Base-by-base conservation (phyloP, 2,113 vertebrate species). In the Emydocephalus ijimae region DNA sequence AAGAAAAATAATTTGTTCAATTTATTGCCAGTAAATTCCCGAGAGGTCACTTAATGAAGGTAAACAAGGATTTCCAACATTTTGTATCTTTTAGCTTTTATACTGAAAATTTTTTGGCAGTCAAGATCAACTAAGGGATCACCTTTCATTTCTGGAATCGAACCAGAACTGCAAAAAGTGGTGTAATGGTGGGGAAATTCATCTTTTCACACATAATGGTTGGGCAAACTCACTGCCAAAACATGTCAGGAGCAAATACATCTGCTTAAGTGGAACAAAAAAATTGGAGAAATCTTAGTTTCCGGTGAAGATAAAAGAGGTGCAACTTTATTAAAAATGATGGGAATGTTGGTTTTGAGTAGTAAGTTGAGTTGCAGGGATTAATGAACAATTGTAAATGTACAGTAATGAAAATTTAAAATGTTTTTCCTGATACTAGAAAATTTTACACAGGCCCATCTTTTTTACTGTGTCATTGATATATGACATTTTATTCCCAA, bases 41-140 rank as follows among this genome's bases (percentile, higher is more conserved):
- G 57, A 12, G 45, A 91, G 87, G 61, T 89, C 87, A 93, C 87
- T 97, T 95, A 94, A 56, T 92, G 89, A 95, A 95, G 69, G 93
- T 94, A 95, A 96, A 96, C 87, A 95, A 90, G 45, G 52, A 92
- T 95, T 95, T 97, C 92, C 93, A 95, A 87, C 54, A 90, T 89
- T 94, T 87, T 94, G 34, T 55, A 2, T 93, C 0, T 12, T 85
- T 88, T 91, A 94, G 52, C 87, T 94, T 92, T 64, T 92, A 86
- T 94, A 90, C 89, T 94, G 91, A 94, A 94, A 97, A 50, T 93
- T 85, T 26, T 48, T 96, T 97, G 96, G 94, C 95, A 94, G 90
- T 0, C 0, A 94, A 7, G 92, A 87, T 0, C 0, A 50, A 5
- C 43, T 52, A 2, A 89, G 57, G 86, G 89, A 93, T 93, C 91